Conservation (phyloP, 2,113 vertebrate species). For the Hippocampus comes region DNA sequence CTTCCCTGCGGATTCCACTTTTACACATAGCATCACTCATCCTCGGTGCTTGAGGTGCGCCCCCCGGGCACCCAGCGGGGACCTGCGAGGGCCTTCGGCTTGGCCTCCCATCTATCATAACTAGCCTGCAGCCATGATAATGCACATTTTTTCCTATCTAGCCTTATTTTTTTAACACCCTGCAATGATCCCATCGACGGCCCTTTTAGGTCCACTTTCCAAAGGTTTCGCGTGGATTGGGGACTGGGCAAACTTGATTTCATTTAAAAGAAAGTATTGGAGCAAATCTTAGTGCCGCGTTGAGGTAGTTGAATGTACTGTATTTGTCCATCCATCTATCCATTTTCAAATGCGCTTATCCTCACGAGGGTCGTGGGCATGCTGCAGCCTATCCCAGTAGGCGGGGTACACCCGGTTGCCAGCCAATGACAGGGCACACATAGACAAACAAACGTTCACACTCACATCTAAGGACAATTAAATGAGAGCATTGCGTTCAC, state of each 20-base stretch:
- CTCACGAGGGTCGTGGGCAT: no score
- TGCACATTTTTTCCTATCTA: slow-evolving; percentile 18
- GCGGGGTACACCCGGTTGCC: no score
- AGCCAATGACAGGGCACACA: no score
- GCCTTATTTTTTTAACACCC: slow-evolving; percentile 20
- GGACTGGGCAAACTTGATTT: background rate
- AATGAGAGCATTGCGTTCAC: no score
- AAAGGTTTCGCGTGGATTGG: slow-evolving; percentile 33
- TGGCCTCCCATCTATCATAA: slow-evolving; percentile 52
- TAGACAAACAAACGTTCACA: no score
- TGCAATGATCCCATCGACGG: slow-evolving; percentile 46
- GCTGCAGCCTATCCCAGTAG: no score
- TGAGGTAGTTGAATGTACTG: no score
- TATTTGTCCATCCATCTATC: no score
- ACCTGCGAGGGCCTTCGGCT: slow-evolving; percentile 43
- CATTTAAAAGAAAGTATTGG: background rate
- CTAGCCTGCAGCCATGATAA: slow-evolving; percentile 48
- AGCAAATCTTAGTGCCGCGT: background rate
- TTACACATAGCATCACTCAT: slow-evolving; percentile 17
- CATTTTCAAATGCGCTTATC: no score
- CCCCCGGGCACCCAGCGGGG: slow-evolving; percentile 45
- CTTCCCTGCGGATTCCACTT: slow-evolving; percentile 24
- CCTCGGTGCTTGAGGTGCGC: slow-evolving; percentile 5
- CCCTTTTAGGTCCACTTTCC: slow-evolving; percentile 29
- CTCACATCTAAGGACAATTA: no score